These are phyloP conservation scores for Trissonchulus latispiculum DNA, from an alignment of 2,888 invertebrate genomes.

Conservation along the genomic window DNA sequence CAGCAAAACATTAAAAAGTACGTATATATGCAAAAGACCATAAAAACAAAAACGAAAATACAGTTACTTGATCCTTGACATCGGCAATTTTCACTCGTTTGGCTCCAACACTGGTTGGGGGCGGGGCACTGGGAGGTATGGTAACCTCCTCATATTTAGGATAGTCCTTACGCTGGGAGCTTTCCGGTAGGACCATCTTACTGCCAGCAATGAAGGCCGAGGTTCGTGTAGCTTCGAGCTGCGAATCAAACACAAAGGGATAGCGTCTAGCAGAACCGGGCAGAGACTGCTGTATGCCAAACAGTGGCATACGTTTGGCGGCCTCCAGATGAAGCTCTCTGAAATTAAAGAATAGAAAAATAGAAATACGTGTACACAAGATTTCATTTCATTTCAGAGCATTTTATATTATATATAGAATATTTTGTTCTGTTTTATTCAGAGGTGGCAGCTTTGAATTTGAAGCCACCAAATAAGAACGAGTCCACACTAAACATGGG, in stretches of 20 bases:
- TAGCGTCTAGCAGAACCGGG: conserved; percentile 51
- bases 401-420: no score
- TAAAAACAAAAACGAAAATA: no score
- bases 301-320: conserved; percentile 41
- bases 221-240: conserved; percentile 58
- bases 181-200: conserved; percentile 68
- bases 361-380: no score
- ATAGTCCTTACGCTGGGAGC: conserved; percentile 60
- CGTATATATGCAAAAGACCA: no score
- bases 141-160: conserved; percentile 71
- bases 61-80: not conserved
- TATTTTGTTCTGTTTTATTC: no score
- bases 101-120: conserved; percentile 15
- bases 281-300: conserved; percentile 23
- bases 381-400: no score
- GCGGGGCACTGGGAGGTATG: conserved; percentile 19
- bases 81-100: conserved; percentile 12
- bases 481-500: no score
- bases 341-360: no score
- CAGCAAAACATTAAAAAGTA: no score
- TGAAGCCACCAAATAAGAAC: no score
- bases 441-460: no score
- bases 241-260: conserved; percentile 77
- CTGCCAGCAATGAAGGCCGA: conserved; percentile 66
- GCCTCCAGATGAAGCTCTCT: conserved; percentile 46